These are phyloP conservation scores for Carduelis carduelis DNA, from an alignment of 2,797 vertebrate genomes.

Conservation along the genomic window DNA sequence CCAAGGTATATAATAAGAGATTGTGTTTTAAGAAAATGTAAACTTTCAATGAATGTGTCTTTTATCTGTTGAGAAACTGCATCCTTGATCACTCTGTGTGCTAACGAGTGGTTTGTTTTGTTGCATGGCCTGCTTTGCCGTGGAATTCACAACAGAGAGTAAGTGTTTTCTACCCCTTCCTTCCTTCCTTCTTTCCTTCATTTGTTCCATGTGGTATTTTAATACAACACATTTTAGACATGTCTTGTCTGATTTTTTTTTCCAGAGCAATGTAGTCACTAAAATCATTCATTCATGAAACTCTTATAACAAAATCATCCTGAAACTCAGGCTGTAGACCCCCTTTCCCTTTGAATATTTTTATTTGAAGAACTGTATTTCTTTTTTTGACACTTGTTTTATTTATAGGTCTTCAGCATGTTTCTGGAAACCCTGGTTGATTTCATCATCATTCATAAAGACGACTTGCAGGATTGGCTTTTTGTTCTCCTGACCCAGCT, in stretches of 20 bases:
- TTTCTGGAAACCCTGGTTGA: constrained; percentile 98
- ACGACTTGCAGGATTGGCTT: constrained; percentile 96
- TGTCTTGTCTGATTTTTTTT: not conserved
- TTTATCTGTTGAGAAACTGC: constrained; percentile 59
- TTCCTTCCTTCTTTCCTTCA: constrained; percentile 15
- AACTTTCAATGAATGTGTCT: constrained; percentile 6
- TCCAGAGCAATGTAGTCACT: not conserved
- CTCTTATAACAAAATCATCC: constrained; percentile 29
- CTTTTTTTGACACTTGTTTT: not conserved
- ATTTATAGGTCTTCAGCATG: constrained; percentile 94
- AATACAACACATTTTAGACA: not conserved
- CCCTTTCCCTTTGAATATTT: not conserved
- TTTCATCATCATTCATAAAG: constrained; percentile 92
- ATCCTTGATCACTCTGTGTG: constrained; percentile 68
- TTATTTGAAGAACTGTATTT: not conserved
- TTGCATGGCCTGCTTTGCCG: constrained; percentile 93
- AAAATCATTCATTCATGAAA: constrained; percentile 31
- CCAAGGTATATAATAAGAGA: not conserved
- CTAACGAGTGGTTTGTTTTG: constrained; percentile 85
- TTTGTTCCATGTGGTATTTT: constrained; percentile 30
- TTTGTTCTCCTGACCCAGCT: constrained; percentile 95
- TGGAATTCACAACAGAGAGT: constrained; percentile 98
- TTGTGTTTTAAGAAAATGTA: not conserved
- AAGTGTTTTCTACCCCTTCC: constrained; percentile 79
- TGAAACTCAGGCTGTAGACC: not conserved